Evolutionary conservation across 53 echinoderm and acorn worm genomes (phyloP).

Genomic region (Holothuria scabra): DNA sequence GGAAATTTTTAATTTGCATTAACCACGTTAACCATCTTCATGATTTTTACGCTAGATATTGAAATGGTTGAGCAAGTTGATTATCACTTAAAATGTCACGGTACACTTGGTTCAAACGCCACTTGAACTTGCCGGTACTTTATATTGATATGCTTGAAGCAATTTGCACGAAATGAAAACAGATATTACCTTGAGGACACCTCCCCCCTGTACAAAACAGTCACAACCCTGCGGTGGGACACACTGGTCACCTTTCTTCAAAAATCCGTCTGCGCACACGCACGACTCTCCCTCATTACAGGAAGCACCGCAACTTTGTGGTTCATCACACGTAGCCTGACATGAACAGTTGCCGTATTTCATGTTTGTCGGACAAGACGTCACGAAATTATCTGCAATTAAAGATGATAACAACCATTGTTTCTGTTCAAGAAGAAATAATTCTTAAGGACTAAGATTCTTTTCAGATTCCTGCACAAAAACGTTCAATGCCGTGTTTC

Average conservation of each 20-base stretch:
- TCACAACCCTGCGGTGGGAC: neutral
- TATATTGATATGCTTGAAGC: neutral
- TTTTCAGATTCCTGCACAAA: too few relatives aligned
- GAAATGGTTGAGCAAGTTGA: too few relatives aligned
- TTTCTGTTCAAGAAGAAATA: too few relatives aligned
- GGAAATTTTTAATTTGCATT: too few relatives aligned
- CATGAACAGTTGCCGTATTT: constrained; percentile 10
- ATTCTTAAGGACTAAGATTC: too few relatives aligned
- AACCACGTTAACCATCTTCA: too few relatives aligned
- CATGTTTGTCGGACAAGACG: constrained; percentile 13
- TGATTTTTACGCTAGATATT: too few relatives aligned
- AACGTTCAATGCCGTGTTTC: too few relatives aligned
- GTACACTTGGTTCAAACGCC: neutral
- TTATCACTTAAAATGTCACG: neutral
- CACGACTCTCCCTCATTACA: constrained; percentile 4
- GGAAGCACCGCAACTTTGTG: neutral
- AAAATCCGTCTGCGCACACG: constrained; percentile 4
- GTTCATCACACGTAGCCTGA: constrained; percentile 1
- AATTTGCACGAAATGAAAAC: neutral
- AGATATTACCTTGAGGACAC: neutral
- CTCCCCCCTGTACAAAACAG: neutral
- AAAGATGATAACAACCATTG: too few relatives aligned
- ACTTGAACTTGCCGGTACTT: neutral
- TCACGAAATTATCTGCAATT: too few relatives aligned
- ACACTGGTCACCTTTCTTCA: constrained; percentile 8